phyloP scores from a whole-genome alignment of 2,113 vertebrate species.

The Trematocara unimaculatum region DNA sequence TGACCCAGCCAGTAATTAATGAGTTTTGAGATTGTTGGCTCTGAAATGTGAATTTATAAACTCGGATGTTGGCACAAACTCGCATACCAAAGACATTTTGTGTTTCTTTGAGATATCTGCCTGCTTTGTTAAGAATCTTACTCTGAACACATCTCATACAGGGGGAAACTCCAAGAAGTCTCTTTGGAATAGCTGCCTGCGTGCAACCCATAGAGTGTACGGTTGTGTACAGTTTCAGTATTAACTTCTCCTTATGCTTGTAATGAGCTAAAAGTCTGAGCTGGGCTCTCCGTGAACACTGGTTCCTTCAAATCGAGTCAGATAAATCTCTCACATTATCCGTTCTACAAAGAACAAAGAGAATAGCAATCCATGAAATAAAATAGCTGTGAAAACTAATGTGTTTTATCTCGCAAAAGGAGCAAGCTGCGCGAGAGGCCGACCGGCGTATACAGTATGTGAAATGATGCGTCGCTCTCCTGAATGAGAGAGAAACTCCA shows the following conservation, averaged over 20 bases:
- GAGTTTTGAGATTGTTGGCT: neutral
- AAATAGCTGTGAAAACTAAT: slow-evolving; percentile 51
- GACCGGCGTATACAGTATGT: neutral
- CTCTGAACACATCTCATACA: neutral
- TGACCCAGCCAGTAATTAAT: neutral
- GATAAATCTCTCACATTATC: slow-evolving; percentile 9
- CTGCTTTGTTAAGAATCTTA: neutral
- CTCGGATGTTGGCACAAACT: neutral
- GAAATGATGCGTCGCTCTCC: slow-evolving; percentile 39
- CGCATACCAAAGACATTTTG: neutral
- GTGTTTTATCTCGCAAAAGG: slow-evolving; percentile 50
- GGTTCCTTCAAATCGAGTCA: slow-evolving; percentile 1
- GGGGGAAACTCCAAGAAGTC: neutral
- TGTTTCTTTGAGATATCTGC: neutral
- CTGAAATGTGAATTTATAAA: neutral
- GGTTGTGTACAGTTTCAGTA: neutral
- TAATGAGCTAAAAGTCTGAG: neutral
- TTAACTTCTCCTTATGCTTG: neutral
- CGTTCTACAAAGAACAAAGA: slow-evolving; percentile 26
- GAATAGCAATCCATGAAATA: slow-evolving; percentile 39
- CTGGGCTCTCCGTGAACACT: neutral
- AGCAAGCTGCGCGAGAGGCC: neutral
- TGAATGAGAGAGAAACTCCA: slow-evolving; percentile 16
- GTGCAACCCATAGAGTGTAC: neutral
- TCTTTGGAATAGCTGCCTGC: neutral